Conservation (phyloP, 2,113 vertebrate species). For the Paramormyrops kingsleyae region DNA sequence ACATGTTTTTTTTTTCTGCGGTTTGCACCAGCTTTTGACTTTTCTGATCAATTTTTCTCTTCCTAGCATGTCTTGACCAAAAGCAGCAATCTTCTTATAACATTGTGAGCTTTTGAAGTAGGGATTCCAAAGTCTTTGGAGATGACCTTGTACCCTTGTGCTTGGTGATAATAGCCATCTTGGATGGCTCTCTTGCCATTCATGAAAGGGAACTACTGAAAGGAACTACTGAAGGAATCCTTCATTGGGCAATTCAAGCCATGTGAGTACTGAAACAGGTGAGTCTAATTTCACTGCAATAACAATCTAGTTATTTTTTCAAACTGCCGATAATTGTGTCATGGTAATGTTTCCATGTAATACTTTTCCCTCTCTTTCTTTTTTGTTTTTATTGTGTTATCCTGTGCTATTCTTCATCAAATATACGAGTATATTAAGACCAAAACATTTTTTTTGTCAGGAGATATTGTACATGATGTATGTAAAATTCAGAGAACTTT, state of each 20-base stretch:
- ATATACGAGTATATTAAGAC: too few relatives aligned
- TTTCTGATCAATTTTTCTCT: neutral
- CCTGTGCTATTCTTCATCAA: too few relatives aligned
- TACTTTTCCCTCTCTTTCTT: neutral
- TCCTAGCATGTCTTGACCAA: neutral
- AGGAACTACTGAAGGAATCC: neutral
- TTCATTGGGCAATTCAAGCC: neutral
- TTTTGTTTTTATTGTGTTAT: too few relatives aligned
- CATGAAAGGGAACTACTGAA: neutral
- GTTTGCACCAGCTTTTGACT: neutral
- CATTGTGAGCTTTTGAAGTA: neutral
- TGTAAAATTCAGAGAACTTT: too few relatives aligned
- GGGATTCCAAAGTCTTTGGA: neutral
- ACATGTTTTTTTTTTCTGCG: neutral
- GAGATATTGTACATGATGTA: too few relatives aligned
- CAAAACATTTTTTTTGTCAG: neutral
- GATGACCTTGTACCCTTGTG: neutral
- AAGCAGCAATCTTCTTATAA: neutral
- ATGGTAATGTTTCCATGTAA: neutral
- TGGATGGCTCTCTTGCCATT: neutral
- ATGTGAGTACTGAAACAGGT: neutral
- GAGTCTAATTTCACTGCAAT: neutral
- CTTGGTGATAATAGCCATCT: neutral
- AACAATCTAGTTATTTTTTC: neutral
- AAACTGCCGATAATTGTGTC: neutral